These are phyloP conservation scores for Euura lappo DNA, from an alignment of 1,140 invertebrate genomes.

Conservation along the genomic window DNA sequence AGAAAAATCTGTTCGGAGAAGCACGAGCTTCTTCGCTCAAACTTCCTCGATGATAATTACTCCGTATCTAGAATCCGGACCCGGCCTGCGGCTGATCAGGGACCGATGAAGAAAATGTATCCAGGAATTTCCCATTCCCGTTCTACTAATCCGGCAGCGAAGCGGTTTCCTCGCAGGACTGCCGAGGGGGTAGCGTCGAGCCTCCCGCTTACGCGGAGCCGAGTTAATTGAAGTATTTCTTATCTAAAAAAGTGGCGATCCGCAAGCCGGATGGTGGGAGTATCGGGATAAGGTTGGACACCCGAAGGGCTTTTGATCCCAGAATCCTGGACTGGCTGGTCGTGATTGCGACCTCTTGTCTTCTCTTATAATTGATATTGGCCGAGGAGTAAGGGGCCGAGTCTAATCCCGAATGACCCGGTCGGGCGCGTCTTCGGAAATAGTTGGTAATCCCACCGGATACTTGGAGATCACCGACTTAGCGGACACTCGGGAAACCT, in stretches of 20 bases:
- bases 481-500: constrained; percentile 35
- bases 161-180: background rate
- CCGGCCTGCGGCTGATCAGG: background rate
- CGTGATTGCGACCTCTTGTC: constrained; percentile 58
- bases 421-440: constrained; percentile 58
- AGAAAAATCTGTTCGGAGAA: too few relatives aligned
- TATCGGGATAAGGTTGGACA: constrained; percentile 25
- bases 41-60: too few relatives aligned
- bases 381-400: constrained; percentile 25
- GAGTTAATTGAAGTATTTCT: constrained; percentile 59
- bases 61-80: too few relatives aligned
- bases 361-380: constrained; percentile 64
- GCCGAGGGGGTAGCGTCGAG: background rate
- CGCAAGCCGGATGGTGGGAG: constrained; percentile 29
- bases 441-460: constrained; percentile 62
- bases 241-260: constrained; percentile 59
- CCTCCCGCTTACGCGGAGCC: background rate
- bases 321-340: constrained; percentile 49
- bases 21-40: too few relatives aligned
- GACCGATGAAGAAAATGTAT: background rate
- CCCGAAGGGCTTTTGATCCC: constrained; percentile 53
- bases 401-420: constrained; percentile 57
- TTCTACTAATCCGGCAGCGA: background rate
- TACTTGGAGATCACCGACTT: constrained; percentile 61
- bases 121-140: background rate